Base-by-base conservation (phyloP, 2,113 vertebrate genomes). In the Ochotona princeps region DNA sequence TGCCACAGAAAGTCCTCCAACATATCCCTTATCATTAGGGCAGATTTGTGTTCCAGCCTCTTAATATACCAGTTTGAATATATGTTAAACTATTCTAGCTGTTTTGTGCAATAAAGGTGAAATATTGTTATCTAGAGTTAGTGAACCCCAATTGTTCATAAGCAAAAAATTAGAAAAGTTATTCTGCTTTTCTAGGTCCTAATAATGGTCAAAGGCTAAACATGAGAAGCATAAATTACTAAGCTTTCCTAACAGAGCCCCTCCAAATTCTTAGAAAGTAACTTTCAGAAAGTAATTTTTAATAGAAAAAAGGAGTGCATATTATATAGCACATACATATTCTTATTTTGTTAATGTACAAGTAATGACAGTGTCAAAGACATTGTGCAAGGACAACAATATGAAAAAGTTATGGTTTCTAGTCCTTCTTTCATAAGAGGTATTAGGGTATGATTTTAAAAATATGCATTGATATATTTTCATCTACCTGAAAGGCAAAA, bases 251-350 rank as follows among this genome's bases (percentile, higher is more conserved):
- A 81, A 87, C 1, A 54, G 61, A 72, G n/a, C 54, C 10, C 8
- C 60, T 8, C 7, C 32, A 69, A 38, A 89, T 90, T 87, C 32
- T 63, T 81, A 69, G 44, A 83, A 65, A 78, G 35, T 35, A 75
- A 28, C 11, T 80, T 93, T 76, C 54, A 38, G 18, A 83, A 86
- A 91, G 28, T 8, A 2, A 35, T 47, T 91, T 95, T 60, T 83
- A 57, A 6, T 17, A 54, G 79, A 89, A 26, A 57, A 72, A 76
- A 89, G 17, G 38, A n/a, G 18, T 89, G 15, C 15, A 87, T 23
- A 61, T 32, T 89, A 12, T 65, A 2, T 8, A 89, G 86, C 21
- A 88, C 82, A 85, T 32, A 38, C 61, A 35, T 32, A 66, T 54
- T 1, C 30, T 61, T 66, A 61, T 61, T 85, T 14, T 54, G 67